These are phyloP conservation scores for Carpatolechia fugitivella DNA, from an alignment of 2,888 invertebrate genomes.

Conservation along the genomic window DNA sequence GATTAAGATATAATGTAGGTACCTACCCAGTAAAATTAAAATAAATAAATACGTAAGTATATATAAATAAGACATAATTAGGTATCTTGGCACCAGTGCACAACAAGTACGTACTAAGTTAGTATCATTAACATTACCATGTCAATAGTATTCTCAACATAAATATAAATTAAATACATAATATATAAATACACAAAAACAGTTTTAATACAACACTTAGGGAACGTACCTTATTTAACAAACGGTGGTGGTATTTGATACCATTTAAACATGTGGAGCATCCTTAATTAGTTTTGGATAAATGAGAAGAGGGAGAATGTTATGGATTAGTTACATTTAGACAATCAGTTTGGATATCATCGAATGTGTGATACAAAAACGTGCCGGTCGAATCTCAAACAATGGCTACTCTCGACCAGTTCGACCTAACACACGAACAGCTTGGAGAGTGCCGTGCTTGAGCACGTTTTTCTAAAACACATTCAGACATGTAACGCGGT, in stretches of 20 bases:
- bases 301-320: conserved; percentile 78
- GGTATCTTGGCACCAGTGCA: conserved; percentile 68
- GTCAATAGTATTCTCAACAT: conserved; percentile 43
- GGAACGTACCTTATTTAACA: conserved; percentile 74
- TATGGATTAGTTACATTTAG: conserved; percentile 77
- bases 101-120: conserved; percentile 44
- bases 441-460: not conserved
- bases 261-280: conserved; percentile 76
- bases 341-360: conserved; percentile 47
- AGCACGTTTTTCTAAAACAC: conserved; percentile 53
- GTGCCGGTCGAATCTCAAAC: conserved; percentile 28
- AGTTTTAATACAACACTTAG: conserved; percentile 54
- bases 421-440: not conserved
- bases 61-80: conserved; percentile 19
- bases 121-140: conserved; percentile 60
- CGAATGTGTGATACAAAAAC: conserved; percentile 51
- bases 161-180: conserved; percentile 64
- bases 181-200: conserved; percentile 50
- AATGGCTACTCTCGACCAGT: not conserved
- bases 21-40: too few relatives aligned
- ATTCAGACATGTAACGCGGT: conserved; percentile 39
- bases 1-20: conserved; percentile 15
- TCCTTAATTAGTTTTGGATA: conserved; percentile 78
- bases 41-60: conserved; percentile 24
- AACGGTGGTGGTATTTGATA: conserved; percentile 73